A percentile compares a stretch with the other conserved stretches of the same genome.
Conservation (phyloP, 2,113 vertebrate genomes). For the Scomber scombrus region DNA sequence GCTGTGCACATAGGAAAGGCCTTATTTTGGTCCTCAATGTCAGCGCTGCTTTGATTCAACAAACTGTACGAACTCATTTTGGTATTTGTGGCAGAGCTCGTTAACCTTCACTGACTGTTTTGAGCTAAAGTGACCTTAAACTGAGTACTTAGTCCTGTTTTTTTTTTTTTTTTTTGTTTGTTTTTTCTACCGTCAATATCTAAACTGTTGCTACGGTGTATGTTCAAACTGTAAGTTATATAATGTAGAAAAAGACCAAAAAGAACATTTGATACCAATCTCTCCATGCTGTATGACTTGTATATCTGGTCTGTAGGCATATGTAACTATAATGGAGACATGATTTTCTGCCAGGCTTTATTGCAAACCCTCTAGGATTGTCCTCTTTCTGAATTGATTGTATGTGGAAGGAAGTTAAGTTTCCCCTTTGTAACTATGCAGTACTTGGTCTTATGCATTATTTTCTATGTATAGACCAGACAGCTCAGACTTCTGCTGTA, state of each 20-base stretch:
- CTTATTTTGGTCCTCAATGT: constrained; percentile 41
- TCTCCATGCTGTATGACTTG: constrained; percentile 57
- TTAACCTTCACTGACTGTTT: constrained; percentile 45
- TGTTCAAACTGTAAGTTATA: constrained; percentile 57
- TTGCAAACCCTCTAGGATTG: constrained; percentile 38
- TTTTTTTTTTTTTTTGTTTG: not conserved
- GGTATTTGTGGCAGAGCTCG: constrained; percentile 23
- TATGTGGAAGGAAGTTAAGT: constrained; percentile 46
- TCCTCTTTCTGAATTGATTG: constrained; percentile 62
- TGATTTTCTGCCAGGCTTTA: constrained; percentile 46
- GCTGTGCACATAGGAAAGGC: constrained; percentile 50
- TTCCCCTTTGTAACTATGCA: constrained; percentile 76
- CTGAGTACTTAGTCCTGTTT: constrained; percentile 1
- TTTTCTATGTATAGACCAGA: constrained; percentile 59
- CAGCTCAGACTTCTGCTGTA: constrained; percentile 45
- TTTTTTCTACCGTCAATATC: constrained; percentile 15
- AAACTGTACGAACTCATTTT: constrained; percentile 33
- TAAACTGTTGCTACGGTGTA: constrained; percentile 26
- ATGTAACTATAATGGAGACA: constrained; percentile 43
- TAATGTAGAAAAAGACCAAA: constrained; percentile 61
- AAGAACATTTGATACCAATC: constrained; percentile 45
- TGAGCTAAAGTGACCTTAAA: constrained; percentile 79
- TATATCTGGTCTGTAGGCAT: constrained; percentile 41
- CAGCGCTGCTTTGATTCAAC: constrained; percentile 40
- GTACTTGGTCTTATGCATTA: constrained; percentile 57